phyloP scores from a whole-genome alignment of 2,888 invertebrate species.

The Dioctria rufipes region DNA sequence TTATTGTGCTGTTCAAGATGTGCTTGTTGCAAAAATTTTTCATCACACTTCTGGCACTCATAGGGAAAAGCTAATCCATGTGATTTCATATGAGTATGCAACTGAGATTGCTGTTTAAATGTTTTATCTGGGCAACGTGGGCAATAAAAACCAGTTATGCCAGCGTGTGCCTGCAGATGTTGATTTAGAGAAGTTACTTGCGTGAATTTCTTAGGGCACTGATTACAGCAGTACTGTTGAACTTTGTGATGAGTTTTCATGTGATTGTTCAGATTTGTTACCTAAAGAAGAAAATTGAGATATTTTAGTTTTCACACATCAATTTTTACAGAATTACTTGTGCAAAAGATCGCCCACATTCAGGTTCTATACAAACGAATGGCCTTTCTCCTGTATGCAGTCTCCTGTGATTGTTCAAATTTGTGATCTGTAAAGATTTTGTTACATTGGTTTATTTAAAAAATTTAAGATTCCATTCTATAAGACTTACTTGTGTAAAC shows the following conservation, averaged over 20 bases:
- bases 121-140: slow-evolving; percentile 71
- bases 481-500: slow-evolving; percentile 68
- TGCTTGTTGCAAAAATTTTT: slow-evolving; percentile 70
- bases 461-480: neutral
- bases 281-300: slow-evolving; percentile 61
- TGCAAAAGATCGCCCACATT: slow-evolving; percentile 71
- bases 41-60: slow-evolving; percentile 70
- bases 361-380: slow-evolving; percentile 71
- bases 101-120: slow-evolving; percentile 70
- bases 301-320: slow-evolving; percentile 4
- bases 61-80: slow-evolving; percentile 70
- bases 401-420: slow-evolving; percentile 71
- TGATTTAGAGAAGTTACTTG: slow-evolving; percentile 72
- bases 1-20: slow-evolving; percentile 71
- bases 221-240: slow-evolving; percentile 71
- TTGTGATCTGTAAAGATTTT: slow-evolving; percentile 66
- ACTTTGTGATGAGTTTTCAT: slow-evolving; percentile 72
- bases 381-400: slow-evolving; percentile 71
- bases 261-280: slow-evolving; percentile 71
- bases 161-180: slow-evolving; percentile 71
- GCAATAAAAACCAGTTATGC: slow-evolving; percentile 70
- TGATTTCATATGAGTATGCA: slow-evolving; percentile 71
- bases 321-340: slow-evolving; percentile 64
- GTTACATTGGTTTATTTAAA: neutral
- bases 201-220: slow-evolving; percentile 71